phyloP scores from a whole-genome alignment of 2,797 vertebrate genomes.

The Gastrophryne carolinensis region DNA sequence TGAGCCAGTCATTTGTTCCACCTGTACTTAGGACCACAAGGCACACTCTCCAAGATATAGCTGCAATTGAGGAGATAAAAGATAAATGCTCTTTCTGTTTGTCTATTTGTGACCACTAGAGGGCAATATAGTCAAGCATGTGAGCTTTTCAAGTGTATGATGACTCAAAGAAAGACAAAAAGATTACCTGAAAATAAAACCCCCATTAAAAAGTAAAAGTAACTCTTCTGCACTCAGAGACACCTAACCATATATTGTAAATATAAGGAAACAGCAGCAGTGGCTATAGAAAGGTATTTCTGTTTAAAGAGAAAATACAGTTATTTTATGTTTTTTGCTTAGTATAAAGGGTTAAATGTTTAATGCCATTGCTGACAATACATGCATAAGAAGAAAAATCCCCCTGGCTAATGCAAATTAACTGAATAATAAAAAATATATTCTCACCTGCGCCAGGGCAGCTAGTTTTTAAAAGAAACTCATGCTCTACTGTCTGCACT shows the following conservation, averaged over 20 bases:
- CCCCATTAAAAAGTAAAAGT: not conserved
- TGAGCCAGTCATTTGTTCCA: slow-evolving; percentile 35
- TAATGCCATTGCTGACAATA: too few relatives aligned
- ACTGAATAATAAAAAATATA: too few relatives aligned
- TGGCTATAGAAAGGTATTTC: not conserved
- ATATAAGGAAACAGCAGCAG: not conserved
- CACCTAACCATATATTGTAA: not conserved
- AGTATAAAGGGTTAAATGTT: too few relatives aligned
- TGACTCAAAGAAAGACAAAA: not conserved
- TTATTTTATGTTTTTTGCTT: too few relatives aligned
- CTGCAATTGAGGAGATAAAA: slow-evolving; percentile 11
- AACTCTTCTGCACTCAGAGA: not conserved
- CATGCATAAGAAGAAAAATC: too few relatives aligned
- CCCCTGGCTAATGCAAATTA: too few relatives aligned
- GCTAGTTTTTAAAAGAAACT: too few relatives aligned
- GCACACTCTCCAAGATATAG: slow-evolving; percentile 10
- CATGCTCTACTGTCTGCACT: too few relatives aligned
- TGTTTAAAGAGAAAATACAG: not conserved
- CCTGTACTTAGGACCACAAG: slow-evolving; percentile 8
- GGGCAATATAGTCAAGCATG: slow-evolving; percentile 32
- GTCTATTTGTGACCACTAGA: slow-evolving; percentile 24
- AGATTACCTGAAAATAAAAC: not conserved
- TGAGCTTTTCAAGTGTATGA: not conserved
- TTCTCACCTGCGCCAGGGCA: too few relatives aligned
- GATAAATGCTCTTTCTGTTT: not conserved